These are phyloP conservation scores for Orchesellides sinensis DNA, from an alignment of 2,888 invertebrate genomes.

Conservation along the genomic window DNA sequence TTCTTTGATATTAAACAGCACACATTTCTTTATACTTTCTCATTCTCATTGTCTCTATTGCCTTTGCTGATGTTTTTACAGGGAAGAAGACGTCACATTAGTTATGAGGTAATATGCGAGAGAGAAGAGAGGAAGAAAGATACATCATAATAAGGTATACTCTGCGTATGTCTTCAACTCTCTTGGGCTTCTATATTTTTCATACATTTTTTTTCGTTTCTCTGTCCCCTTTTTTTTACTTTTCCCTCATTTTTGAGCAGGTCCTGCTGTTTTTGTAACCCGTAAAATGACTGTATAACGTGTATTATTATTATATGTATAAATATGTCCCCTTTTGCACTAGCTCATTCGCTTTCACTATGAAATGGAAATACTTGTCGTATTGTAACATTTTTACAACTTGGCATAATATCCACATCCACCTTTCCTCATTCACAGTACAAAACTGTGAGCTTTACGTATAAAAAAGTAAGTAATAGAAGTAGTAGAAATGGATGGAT, in stretches of 20 bases:
- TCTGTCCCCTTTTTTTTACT: constrained; percentile 36
- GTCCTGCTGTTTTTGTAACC: constrained; percentile 2
- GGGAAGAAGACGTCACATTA: constrained; percentile 48
- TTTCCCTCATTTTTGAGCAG: constrained; percentile 10
- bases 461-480: neutral
- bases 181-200: constrained; percentile 50
- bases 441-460: neutral
- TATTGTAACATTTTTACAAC: constrained; percentile 41
- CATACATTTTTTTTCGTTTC: neutral
- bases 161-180: constrained; percentile 39
- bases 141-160: neutral
- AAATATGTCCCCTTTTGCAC: constrained; percentile 33
- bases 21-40: constrained; percentile 8
- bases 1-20: too few relatives aligned
- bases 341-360: neutral
- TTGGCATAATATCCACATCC: constrained; percentile 48
- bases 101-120: constrained; percentile 56
- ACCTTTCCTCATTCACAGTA: constrained; percentile 18
- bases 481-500: constrained; percentile 37
- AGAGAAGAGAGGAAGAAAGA: neutral
- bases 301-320: too few relatives aligned
- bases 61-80: constrained; percentile 1
- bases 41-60: constrained; percentile 21
- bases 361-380: neutral
- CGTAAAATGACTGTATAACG: neutral